Percentiles rank a stretch among this genome's conserved stretches.
Evolutionary conservation across 2,888 invertebrate genomes (phyloP).

Genomic region (Apotomis betuletana): DNA sequence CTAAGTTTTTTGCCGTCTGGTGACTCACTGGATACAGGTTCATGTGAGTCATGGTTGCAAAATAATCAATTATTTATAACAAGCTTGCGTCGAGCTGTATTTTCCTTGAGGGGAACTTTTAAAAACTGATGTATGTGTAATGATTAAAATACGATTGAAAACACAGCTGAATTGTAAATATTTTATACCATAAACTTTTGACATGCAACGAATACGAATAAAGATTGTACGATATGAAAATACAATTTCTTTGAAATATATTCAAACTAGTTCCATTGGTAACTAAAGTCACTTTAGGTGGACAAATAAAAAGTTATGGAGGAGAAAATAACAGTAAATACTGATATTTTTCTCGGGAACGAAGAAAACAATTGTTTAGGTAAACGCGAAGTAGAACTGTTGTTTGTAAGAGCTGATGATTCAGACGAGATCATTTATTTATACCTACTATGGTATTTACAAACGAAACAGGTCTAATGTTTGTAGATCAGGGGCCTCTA

Average conservation of each 20-base stretch:
- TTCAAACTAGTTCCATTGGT: neutral
- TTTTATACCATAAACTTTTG: no score
- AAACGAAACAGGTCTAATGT: no score
- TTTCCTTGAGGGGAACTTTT: neutral
- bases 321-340: neutral
- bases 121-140: neutral
- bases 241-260: neutral
- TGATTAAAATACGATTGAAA: no score
- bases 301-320: neutral
- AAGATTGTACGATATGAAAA: neutral
- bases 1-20: slow-evolving; percentile 3
- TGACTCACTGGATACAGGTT: slow-evolving; percentile 21
- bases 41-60: slow-evolving; percentile 10
- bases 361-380: neutral
- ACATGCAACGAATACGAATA: no score
- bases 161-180: no score
- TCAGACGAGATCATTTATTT: neutral
- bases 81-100: neutral
- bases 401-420: neutral
- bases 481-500: no score
- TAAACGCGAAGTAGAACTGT: neutral
- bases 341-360: neutral
- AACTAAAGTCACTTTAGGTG: neutral
- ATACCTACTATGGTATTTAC: no score
- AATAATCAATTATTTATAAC: slow-evolving; percentile 17